These are phyloP conservation scores for Protophormia terraenovae DNA, from an alignment of 2,888 invertebrate species.

Conservation along the genomic window DNA sequence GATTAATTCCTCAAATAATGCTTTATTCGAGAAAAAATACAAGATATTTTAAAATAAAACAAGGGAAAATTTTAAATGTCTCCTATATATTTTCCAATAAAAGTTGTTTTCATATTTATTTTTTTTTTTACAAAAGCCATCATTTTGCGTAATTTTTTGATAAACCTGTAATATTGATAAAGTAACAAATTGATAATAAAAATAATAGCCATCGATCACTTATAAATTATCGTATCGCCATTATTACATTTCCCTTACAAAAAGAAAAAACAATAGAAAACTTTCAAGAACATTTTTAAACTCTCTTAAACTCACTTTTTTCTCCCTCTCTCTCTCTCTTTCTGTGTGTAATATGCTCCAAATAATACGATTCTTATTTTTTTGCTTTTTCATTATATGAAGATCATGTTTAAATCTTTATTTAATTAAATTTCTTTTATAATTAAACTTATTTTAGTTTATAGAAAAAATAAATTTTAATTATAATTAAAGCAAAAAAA, in stretches of 20 bases:
- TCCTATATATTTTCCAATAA: no score
- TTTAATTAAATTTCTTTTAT: constrained; percentile 54
- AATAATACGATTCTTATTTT: constrained; percentile 52
- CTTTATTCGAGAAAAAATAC: no score
- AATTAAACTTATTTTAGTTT: constrained; percentile 56
- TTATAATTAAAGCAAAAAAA: constrained; percentile 59
- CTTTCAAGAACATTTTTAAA: constrained; percentile 52
- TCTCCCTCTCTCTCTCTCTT: constrained; percentile 34
- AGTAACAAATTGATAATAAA: background rate
- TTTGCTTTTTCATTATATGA: constrained; percentile 63
- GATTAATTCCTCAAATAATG: no score
- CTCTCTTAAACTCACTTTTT: background rate
- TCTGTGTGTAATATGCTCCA: no score
- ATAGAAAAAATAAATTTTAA: constrained; percentile 60
- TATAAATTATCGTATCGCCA: background rate
- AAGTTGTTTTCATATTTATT: no score
- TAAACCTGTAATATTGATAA: background rate
- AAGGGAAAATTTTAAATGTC: no score
- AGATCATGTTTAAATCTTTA: constrained; percentile 62
- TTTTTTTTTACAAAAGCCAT: background rate
- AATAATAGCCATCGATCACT: no score
- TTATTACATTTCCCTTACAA: background rate
- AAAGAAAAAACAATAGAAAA: background rate
- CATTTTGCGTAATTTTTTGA: background rate
- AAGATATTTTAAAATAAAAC: no score